Evolutionary conservation across 2,113 vertebrate species (phyloP).

Genomic region (Odontophorus gujanensis): DNA sequence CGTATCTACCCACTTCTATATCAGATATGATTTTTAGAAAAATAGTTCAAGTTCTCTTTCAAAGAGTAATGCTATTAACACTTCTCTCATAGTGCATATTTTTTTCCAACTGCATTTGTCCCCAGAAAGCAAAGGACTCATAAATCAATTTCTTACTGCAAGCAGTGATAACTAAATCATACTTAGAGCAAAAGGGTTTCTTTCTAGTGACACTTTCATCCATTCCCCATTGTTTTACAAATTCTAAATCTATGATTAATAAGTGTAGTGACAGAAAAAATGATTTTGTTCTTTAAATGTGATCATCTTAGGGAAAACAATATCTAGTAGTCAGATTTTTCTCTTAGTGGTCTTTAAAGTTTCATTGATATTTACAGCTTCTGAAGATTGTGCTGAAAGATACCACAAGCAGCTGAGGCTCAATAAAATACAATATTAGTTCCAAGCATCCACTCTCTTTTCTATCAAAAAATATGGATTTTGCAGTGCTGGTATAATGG

Average conservation of each 20-base stretch:
- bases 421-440: conserved; percentile 18
- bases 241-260: conserved; percentile 52
- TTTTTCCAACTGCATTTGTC: conserved; percentile 39
- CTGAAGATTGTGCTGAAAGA: conserved; percentile 27
- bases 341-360: conserved; percentile 12
- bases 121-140: conserved; percentile 49
- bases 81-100: background rate
- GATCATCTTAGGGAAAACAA: conserved; percentile 23
- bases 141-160: conserved; percentile 48
- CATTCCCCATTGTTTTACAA: conserved; percentile 40
- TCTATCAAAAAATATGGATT: conserved; percentile 2
- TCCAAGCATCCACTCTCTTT: conserved; percentile 8
- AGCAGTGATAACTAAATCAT: conserved; percentile 57
- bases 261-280: background rate
- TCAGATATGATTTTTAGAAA: background rate
- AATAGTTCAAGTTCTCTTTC: background rate
- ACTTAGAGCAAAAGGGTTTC: conserved; percentile 44
- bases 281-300: conserved; percentile 3
- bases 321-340: conserved; percentile 22
- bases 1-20: background rate
- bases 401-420: conserved; percentile 9
- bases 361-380: conserved; percentile 47
- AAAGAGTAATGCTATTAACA: background rate
- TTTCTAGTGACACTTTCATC: conserved; percentile 40
- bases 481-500: background rate